Conservation (phyloP, 2,797 vertebrate genomes). For the Chaetophractus vellerosus region DNA sequence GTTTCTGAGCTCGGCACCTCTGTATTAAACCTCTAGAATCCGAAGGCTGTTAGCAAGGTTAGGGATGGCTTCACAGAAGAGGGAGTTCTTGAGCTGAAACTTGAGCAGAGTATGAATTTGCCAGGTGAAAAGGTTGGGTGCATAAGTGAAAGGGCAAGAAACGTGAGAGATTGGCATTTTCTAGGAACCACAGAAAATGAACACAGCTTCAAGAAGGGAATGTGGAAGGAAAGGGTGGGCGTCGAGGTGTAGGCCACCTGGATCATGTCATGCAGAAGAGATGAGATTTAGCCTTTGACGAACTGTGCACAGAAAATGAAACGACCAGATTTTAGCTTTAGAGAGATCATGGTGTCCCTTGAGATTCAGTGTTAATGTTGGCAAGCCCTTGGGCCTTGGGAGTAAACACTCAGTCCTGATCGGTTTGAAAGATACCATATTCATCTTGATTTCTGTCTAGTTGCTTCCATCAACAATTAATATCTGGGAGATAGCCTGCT, state of each 20-base stretch:
- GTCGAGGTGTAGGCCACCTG: not conserved
- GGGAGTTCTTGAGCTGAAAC: not conserved
- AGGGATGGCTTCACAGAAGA: not conserved
- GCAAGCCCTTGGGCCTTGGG: not conserved
- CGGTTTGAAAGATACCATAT: not conserved
- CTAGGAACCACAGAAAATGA: not conserved
- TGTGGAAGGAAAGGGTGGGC: not conserved
- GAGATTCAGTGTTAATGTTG: constrained; percentile 15
- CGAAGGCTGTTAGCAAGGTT: not conserved
- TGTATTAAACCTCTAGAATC: not conserved
- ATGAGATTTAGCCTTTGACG: not conserved
- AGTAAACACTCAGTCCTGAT: not conserved
- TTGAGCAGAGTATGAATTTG: not conserved
- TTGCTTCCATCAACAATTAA: not conserved
- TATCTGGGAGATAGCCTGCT: not conserved
- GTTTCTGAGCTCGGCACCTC: not conserved
- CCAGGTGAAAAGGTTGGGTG: not conserved
- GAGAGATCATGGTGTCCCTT: not conserved
- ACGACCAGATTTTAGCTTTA: constrained; percentile 23
- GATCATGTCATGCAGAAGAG: not conserved
- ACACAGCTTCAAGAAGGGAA: not conserved
- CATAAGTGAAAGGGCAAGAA: not conserved
- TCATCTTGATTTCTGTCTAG: not conserved
- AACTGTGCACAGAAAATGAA: not conserved
- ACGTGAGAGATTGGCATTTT: not conserved